Evolutionary conservation across 2,888 invertebrate species (phyloP).

Genomic region (Amphipoea lucens): DNA sequence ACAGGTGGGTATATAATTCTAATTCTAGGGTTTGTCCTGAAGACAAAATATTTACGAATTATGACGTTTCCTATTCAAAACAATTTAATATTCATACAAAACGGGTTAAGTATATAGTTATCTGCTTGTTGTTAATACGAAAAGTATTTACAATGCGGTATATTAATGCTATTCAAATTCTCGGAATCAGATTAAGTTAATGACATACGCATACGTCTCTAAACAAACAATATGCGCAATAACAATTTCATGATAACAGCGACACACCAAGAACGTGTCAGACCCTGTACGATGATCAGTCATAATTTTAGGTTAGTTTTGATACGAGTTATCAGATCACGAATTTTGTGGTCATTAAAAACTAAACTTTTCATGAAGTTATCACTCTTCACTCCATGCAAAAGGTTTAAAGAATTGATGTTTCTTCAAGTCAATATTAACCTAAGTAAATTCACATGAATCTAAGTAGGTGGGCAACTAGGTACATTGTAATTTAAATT

Average conservation of each 20-base stretch:
- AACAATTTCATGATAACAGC: constrained; percentile 58
- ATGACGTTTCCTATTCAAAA: constrained; percentile 1
- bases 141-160: constrained; percentile 14
- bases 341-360: neutral
- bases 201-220: constrained; percentile 23
- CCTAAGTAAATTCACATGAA: neutral
- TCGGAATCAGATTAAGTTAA: constrained; percentile 37
- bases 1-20: constrained; percentile 44
- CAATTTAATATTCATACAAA: constrained; percentile 11
- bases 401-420: neutral
- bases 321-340: neutral
- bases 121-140: constrained; percentile 17
- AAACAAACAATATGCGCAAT: constrained; percentile 52
- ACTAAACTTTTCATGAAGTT: constrained; percentile 1
- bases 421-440: neutral
- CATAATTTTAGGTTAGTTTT: constrained; percentile 18
- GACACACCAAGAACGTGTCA: constrained; percentile 31
- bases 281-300: constrained; percentile 15
- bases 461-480: neutral
- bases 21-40: constrained; percentile 15
- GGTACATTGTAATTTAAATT: neutral
- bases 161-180: constrained; percentile 32
- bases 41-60: constrained; percentile 23
- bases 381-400: neutral
- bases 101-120: neutral